Conservation (phyloP, 2,113 vertebrate genomes). For the Eonycteris spelaea region DNA sequence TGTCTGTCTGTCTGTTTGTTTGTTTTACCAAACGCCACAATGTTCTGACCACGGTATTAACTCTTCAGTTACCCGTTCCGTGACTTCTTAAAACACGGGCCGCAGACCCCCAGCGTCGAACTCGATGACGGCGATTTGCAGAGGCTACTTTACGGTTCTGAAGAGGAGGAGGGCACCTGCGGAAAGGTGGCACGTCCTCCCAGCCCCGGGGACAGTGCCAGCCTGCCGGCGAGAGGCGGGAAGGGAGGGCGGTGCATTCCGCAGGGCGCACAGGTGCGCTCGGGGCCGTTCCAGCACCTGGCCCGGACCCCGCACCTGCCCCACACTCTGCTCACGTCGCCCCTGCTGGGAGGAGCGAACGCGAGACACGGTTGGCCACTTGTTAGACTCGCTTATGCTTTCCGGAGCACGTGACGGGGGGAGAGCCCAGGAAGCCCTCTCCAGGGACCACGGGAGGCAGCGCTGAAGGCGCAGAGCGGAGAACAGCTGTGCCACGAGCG, state of each 20-base stretch:
- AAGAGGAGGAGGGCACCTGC: neutral
- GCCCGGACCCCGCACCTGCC: fast-evolving
- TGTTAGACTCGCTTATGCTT: neutral
- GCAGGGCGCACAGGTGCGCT: no score
- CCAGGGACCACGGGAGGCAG: neutral
- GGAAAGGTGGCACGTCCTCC: neutral
- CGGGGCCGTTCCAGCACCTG: no score
- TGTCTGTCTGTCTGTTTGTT: no score
- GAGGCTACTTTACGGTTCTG: neutral
- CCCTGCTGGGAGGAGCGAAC: no score
- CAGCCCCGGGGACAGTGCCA: neutral
- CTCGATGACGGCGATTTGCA: neutral
- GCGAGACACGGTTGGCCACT: neutral
- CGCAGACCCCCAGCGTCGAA: neutral
- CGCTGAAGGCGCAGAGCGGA: neutral
- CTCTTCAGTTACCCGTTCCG: neutral
- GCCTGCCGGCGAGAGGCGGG: neutral
- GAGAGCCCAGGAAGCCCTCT: neutral
- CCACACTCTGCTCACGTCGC: neutral
- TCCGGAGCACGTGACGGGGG: neutral
- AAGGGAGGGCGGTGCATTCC: fast-evolving
- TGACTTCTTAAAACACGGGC: neutral
- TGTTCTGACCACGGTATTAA: neutral
- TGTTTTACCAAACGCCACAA: neutral
- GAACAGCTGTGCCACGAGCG: neutral